A percentile compares a stretch with the other conserved stretches of the same genome.
Evolutionary conservation across 1,140 invertebrate species (phyloP).

Genomic region (Heliconius congener): DNA sequence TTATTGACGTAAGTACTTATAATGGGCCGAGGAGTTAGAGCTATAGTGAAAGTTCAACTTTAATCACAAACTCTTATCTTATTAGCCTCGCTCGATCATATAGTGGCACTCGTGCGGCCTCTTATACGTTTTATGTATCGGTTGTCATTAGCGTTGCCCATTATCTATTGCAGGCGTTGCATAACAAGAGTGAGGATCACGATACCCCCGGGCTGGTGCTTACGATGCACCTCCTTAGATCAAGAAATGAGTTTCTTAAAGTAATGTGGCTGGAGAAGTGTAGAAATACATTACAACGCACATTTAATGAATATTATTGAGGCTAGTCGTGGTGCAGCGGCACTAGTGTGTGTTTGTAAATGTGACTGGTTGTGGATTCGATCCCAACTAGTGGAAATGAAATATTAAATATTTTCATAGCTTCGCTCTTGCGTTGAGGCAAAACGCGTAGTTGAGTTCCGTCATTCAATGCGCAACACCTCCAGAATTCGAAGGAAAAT

Average conservation of each 20-base stretch:
- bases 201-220: slow-evolving; percentile 58
- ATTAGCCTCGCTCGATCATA: slow-evolving; percentile 69
- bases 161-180: slow-evolving; percentile 68
- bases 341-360: too few species aligned
- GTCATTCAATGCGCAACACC: too few species aligned
- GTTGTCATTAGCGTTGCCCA: slow-evolving; percentile 71
- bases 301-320: not conserved
- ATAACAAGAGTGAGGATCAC: slow-evolving; percentile 62
- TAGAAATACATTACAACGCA: not conserved
- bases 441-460: too few species aligned
- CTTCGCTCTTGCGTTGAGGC: too few species aligned
- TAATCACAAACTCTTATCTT: slow-evolving; percentile 62
- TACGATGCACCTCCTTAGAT: slow-evolving; percentile 45
- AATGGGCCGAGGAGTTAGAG: slow-evolving; percentile 31
- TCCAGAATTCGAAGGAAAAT: too few species aligned
- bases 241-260: slow-evolving; percentile 28
- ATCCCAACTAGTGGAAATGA: too few species aligned
- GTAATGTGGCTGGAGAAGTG: not conserved
- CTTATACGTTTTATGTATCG: slow-evolving; percentile 74
- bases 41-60: slow-evolving; percentile 64
- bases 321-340: too few species aligned
- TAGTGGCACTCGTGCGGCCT: slow-evolving; percentile 53
- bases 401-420: too few species aligned
- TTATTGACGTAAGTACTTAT: slow-evolving; percentile 24
- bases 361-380: too few species aligned